These are phyloP conservation scores for Amblyteles armatorius DNA, from an alignment of 2,888 invertebrate genomes.

Conservation along the genomic window DNA sequence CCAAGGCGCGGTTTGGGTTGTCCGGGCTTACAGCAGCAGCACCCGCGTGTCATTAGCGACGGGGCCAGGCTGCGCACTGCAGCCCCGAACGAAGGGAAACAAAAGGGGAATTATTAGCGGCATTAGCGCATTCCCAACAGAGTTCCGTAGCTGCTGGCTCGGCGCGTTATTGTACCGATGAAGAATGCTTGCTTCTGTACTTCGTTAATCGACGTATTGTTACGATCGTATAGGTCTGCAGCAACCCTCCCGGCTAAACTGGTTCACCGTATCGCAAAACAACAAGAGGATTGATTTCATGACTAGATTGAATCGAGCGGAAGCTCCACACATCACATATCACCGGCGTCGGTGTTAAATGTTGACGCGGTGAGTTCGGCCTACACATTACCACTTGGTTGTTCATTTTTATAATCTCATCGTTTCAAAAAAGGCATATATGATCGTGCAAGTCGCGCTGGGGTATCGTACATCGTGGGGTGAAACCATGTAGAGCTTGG, in stretches of 20 bases:
- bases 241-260: slow-evolving; percentile 13
- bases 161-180: slow-evolving; percentile 73
- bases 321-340: slow-evolving; percentile 9
- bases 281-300: slow-evolving; percentile 78
- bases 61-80: slow-evolving; percentile 33
- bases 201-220: slow-evolving; percentile 80
- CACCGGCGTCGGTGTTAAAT: slow-evolving; percentile 1
- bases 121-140: slow-evolving; percentile 77
- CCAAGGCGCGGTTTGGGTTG: slow-evolving; percentile 37
- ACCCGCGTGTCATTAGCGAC: slow-evolving; percentile 58
- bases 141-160: slow-evolving; percentile 11
- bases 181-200: slow-evolving; percentile 76
- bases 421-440: slow-evolving; percentile 1
- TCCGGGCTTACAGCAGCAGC: slow-evolving; percentile 22
- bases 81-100: slow-evolving; percentile 68
- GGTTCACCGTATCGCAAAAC: slow-evolving; percentile 63
- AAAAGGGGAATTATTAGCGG: slow-evolving; percentile 79
- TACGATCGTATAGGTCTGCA: slow-evolving; percentile 56
- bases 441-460: slow-evolving; percentile 26
- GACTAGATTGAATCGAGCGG: slow-evolving; percentile 51
- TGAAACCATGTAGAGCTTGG: slow-evolving; percentile 21
- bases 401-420: slow-evolving; percentile 13
- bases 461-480: slow-evolving; percentile 35
- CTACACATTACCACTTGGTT: not conserved
- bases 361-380: not conserved